Conservation (phyloP, 2,797 vertebrate species). For the Brachyalestes nurse region DNA sequence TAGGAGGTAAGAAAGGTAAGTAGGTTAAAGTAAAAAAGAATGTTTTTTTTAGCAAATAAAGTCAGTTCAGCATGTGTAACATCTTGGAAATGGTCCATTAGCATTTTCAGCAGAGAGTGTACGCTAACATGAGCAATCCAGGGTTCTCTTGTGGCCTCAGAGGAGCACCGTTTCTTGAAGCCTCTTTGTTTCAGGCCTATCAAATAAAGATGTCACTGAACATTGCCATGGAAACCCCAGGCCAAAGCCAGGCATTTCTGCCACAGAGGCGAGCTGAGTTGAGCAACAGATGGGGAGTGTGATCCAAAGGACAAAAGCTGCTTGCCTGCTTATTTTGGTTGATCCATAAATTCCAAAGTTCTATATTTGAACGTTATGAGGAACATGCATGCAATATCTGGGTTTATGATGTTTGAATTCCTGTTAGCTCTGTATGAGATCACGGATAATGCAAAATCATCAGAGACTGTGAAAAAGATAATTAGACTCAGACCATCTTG, state of each 20-base stretch:
- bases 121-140: conserved; percentile 33
- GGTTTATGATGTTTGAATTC: neutral
- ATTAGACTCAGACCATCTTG: conserved; percentile 4
- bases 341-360: neutral
- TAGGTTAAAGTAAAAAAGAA: neutral
- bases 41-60: neutral
- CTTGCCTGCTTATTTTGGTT: neutral
- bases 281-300: conserved; percentile 59
- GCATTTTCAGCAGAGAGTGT: conserved; percentile 34
- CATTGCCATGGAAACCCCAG: conserved; percentile 61
- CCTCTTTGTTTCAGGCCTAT: conserved; percentile 54
- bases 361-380: neutral
- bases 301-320: conserved; percentile 16
- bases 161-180: conserved; percentile 30
- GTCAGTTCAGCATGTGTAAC: neutral
- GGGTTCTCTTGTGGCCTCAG: conserved; percentile 1
- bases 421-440: no score
- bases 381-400: neutral
- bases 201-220: conserved; percentile 65
- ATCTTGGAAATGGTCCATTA: conserved; percentile 40
- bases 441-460: neutral
- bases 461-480: neutral
- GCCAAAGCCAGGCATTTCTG: conserved; percentile 50
- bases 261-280: conserved; percentile 54
- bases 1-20: neutral